phyloP scores from a whole-genome alignment of 2,113 vertebrate genomes.

The Salvator merianae region DNA sequence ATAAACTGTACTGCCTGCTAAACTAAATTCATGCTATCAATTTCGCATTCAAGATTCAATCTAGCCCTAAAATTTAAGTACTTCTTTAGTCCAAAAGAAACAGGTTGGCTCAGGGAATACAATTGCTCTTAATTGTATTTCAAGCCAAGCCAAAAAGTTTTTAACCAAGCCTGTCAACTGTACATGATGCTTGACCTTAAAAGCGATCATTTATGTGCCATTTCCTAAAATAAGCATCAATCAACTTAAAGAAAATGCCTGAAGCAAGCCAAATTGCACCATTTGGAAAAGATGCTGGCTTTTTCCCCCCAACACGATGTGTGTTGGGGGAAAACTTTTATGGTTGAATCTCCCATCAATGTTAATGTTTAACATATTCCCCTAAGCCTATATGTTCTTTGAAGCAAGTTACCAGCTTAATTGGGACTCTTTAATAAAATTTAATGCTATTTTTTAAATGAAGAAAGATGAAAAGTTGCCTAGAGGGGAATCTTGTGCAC shows the following conservation, averaged over 20 bases:
- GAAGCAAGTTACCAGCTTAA: conserved; percentile 70
- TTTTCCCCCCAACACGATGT: neutral
- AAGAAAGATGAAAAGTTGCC: conserved; percentile 73
- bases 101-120: conserved; percentile 8
- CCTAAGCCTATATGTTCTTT: conserved; percentile 67
- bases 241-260: conserved; percentile 58
- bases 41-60: neutral
- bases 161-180: conserved; percentile 52
- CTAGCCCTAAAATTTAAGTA: conserved; percentile 9
- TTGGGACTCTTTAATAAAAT: conserved; percentile 73
- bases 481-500: conserved; percentile 62
- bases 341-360: conserved; percentile 38
- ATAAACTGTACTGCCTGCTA: neutral
- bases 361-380: conserved; percentile 57
- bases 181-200: conserved; percentile 67
- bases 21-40: neutral
- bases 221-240: conserved; percentile 67
- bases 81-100: conserved; percentile 7
- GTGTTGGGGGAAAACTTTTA: conserved; percentile 28
- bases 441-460: conserved; percentile 68
- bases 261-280: conserved; percentile 51
- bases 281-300: conserved; percentile 51
- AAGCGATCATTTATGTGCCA: conserved; percentile 58
- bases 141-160: conserved; percentile 58
- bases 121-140: conserved; percentile 29